Evolutionary conservation across 2,888 invertebrate genomes (phyloP), one percentile per base, ranked within the genome.

Genomic region (Arge pagana): DNA sequence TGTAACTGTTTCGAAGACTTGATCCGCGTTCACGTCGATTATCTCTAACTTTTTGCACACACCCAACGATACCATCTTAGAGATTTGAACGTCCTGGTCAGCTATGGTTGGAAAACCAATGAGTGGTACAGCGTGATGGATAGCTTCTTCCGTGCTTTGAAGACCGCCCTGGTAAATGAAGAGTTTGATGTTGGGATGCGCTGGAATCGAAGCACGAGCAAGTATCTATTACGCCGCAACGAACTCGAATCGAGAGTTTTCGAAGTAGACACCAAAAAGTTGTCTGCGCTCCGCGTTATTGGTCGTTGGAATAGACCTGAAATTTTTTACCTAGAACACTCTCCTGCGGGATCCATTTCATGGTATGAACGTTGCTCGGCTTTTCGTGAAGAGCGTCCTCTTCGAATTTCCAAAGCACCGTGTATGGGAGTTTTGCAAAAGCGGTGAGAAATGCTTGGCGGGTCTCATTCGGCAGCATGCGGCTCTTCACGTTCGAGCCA

Each of bases 321-420:
- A n/a, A n/a, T n/a, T n/a, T n/a, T n/a, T 16, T 63, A 78, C 79
- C 68, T 42, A 78, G 56, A 16, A 78, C 57, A 53, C 74, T 77
- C 53, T 74, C 73, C 55, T 78, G 78, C 1, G 78, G 75, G 16
- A 74, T 72, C 79, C 81, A 82, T 7, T 74, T 58, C 6, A 76
- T 42, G 1, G 80, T 65, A 49, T 78, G 74, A 0, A 82, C 76
- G 58, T 82, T 81, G 4, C 65, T 62, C 0, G 80, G 79, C 3
- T 64, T 7, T 24, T 72, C 63, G 0, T 71, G 65, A 24, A 74
- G 39, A 19, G 60, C 31, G n/a, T 78, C 77, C 31, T 77, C 69
- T 57, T 80, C 80, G 66, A 78, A 81, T 61, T 81, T 81, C 79
- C 80, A 79, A 1, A 81, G 55, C 1, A 81, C 70, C 4, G 72